A percentile compares a stretch with the other conserved stretches of the same genome.
phyloP scores from a whole-genome alignment of 2,113 vertebrate species.

The Chloropsis hardwickii region DNA sequence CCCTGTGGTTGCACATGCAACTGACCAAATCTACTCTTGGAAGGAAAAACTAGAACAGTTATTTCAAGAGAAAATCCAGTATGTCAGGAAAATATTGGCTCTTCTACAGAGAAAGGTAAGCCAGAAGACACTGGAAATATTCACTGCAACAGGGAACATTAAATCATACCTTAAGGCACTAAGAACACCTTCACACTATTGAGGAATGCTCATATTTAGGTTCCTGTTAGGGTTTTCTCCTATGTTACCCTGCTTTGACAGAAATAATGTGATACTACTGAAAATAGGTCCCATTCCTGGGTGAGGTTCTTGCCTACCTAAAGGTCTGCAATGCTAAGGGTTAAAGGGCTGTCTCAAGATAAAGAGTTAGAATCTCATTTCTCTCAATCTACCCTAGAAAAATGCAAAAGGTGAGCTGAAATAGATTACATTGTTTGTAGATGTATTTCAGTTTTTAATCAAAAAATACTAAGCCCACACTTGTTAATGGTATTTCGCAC shows the following conservation, averaged over 20 bases:
- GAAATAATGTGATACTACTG: background rate
- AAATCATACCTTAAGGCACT: background rate
- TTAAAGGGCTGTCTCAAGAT: background rate
- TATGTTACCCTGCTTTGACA: background rate
- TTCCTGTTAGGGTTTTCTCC: background rate
- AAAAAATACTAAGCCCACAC: background rate
- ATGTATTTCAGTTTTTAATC: background rate
- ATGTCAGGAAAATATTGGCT: background rate
- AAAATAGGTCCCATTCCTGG: background rate
- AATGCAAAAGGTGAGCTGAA: background rate
- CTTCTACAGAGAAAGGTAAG: background rate
- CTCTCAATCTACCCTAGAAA: background rate
- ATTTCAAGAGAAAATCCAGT: background rate
- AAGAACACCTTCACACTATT: background rate
- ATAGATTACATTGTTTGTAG: background rate
- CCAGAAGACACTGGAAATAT: background rate
- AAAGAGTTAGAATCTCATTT: background rate
- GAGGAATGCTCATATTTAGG: background rate
- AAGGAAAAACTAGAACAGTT: background rate
- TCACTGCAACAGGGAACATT: background rate
- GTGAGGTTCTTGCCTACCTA: background rate
- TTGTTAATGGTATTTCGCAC: background rate
- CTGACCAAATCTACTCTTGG: background rate
- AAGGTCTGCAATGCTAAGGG: background rate
- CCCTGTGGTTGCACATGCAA: background rate